Evolutionary conservation across 2,888 invertebrate species (phyloP).

Genomic region (Psococerastis gibbosa): DNA sequence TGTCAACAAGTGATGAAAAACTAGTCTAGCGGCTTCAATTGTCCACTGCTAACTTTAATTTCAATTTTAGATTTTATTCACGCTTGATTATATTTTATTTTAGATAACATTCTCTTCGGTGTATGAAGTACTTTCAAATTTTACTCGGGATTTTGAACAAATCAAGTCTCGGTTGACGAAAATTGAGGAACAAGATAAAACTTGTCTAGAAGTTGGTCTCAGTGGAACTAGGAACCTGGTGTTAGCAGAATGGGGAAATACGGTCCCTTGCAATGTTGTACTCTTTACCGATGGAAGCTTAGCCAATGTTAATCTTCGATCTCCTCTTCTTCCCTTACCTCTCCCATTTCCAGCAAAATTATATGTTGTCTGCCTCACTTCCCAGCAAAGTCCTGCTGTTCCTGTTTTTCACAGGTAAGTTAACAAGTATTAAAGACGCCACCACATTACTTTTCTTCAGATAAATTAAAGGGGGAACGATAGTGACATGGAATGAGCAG

Average conservation of each 20-base stretch:
- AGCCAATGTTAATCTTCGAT: conserved; percentile 26
- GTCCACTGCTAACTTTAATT: too few relatives aligned
- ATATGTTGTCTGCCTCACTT: conserved; percentile 45
- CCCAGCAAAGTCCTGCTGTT: conserved; percentile 37
- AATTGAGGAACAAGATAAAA: conserved; percentile 71
- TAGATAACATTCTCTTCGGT: conserved; percentile 32
- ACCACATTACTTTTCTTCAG: too few relatives aligned
- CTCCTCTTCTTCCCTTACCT: conserved; percentile 45
- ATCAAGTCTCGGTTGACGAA: conserved; percentile 56
- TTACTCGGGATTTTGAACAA: conserved; percentile 72
- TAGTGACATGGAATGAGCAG: too few relatives aligned
- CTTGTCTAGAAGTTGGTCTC: conserved; percentile 61
- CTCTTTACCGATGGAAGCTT: conserved; percentile 58
- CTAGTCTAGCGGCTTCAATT: too few relatives aligned
- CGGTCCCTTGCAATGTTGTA: conserved; percentile 60
- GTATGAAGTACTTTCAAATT: conserved; percentile 51
- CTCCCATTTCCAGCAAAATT: conserved; percentile 66
- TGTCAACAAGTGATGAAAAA: too few relatives aligned
- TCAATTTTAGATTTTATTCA: neutral
- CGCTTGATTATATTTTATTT: conserved; percentile 16
- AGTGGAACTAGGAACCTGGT: conserved; percentile 61
- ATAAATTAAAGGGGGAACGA: too few relatives aligned
- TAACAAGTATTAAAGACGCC: too few relatives aligned
- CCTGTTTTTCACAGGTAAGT: conserved; percentile 26
- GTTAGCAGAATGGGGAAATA: conserved; percentile 75